Base-by-base conservation (phyloP, 1,140 invertebrate genomes). In the Drosophila obscura region DNA sequence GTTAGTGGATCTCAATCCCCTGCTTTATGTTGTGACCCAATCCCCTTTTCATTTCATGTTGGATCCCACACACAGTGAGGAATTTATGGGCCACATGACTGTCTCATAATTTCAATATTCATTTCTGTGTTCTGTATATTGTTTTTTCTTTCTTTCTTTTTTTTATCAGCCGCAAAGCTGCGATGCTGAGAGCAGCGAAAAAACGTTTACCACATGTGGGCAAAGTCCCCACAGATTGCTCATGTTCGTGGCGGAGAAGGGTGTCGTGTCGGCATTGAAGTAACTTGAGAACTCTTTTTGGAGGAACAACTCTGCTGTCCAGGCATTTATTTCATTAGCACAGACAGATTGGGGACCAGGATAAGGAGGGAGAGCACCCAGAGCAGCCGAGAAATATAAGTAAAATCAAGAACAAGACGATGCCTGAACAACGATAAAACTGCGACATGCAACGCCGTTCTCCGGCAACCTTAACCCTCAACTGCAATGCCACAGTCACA, bases 251-350 rank as follows among this genome's bases (percentile, higher is more conserved):
- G 48, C 28, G 67, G 51, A 8, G 28, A 8, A 11, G 35, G 35
- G 11, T 11, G 35, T 4, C 11, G 35, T 28, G 26, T 7, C 26
- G 26, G 11, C 55, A 44, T 43, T 57, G 52, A 61, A 67, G 82
- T 87, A 87, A 87, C 82, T 87, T 87, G 82, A 87, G 82, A 82
- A 55, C 62, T 75, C 45, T 39, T 52, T 58, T 58, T 56, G 49
- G 44, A 22, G 39, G 49, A 58, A 69, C 67, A 51, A 58, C 65
- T 71, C 56, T 41, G 61, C 56, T 75, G 79, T 75, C 82, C 83
- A 85, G 82, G 83, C 82, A 85, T 85, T 85, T 85, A 87, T 85
- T 85, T 85, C 82, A 85, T 85, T 85, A 87, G 71, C 82, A 87
- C 78, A 39, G 35, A 66, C 83, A 63, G 84, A 82, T 69, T 41